phyloP scores from a whole-genome alignment of 2,113 vertebrate genomes.

The Capreolus pygargus region DNA sequence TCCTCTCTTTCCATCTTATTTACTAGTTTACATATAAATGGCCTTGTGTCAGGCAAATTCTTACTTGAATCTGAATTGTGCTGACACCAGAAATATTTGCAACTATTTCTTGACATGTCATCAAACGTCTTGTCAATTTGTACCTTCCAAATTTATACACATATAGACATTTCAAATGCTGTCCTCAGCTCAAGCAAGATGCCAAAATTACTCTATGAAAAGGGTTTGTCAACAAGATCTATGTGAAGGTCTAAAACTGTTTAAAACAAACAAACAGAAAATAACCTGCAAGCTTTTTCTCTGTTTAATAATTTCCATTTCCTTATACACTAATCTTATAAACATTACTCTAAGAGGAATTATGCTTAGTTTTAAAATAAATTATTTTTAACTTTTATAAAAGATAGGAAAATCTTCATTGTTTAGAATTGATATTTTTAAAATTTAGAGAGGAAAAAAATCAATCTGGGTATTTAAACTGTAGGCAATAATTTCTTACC shows the following conservation, averaged over 20 bases:
- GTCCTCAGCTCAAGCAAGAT: background rate
- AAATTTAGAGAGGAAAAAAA: background rate
- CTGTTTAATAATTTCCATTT: background rate
- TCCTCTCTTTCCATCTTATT: constrained; percentile 8
- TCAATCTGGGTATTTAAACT: background rate
- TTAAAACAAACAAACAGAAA: background rate
- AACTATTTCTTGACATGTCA: constrained; percentile 56
- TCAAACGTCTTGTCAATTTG: constrained; percentile 73
- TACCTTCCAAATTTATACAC: constrained; percentile 51
- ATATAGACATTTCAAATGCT: constrained; percentile 45
- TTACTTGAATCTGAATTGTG: constrained; percentile 54
- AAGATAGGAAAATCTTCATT: background rate
- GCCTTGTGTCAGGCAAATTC: constrained; percentile 19
- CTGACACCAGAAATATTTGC: constrained; percentile 58
- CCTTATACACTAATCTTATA: background rate
- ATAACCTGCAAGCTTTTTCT: background rate
- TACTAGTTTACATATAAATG: constrained; percentile 61
- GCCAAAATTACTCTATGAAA: constrained; percentile 33
- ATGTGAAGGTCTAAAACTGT: background rate
- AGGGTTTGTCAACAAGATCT: constrained; percentile 46
- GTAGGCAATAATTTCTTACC: background rate
- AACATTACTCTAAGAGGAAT: background rate
- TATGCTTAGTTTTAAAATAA: background rate
- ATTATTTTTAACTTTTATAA: background rate
- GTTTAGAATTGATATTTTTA: background rate